These are phyloP conservation scores for Agelastica alni DNA, from an alignment of 2,888 invertebrate species.

Conservation along the genomic window DNA sequence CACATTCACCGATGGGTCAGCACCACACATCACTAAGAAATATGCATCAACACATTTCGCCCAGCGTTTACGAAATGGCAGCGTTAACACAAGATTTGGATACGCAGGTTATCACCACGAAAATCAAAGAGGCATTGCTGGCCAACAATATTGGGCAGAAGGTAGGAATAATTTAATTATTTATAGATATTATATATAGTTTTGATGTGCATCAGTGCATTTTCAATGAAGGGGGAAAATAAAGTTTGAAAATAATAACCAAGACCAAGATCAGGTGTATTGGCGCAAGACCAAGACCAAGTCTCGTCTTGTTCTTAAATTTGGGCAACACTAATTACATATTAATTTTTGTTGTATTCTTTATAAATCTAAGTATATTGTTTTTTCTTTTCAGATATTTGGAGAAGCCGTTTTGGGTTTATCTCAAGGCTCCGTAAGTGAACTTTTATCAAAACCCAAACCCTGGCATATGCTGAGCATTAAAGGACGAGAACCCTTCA, in stretches of 20 bases:
- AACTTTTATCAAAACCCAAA: slow-evolving; percentile 95
- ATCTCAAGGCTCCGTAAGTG: slow-evolving; percentile 96
- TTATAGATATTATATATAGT: no score
- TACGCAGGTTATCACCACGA: slow-evolving; percentile 94
- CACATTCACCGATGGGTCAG: slow-evolving; percentile 65
- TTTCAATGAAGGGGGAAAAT: no score
- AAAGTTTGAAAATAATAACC: no score
- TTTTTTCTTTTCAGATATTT: slow-evolving; percentile 70
- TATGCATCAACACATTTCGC: slow-evolving; percentile 84
- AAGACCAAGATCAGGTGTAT: no score
- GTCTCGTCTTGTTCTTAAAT: no score
- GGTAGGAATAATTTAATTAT: slow-evolving; percentile 55
- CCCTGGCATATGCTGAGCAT: slow-evolving; percentile 99
- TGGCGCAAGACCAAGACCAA: no score
- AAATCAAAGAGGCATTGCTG: slow-evolving; percentile 93
- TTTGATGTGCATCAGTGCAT: no score
- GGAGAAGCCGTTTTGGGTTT: slow-evolving; percentile 96
- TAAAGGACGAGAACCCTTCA: slow-evolving; percentile 95
- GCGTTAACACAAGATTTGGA: slow-evolving; percentile 95
- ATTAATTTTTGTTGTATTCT: no score
- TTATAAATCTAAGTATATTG: no score
- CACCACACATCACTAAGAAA: slow-evolving; percentile 67
- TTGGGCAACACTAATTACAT: no score
- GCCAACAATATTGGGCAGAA: slow-evolving; percentile 98
- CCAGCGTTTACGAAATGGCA: slow-evolving; percentile 98